Percentiles rank a stretch among this genome's conserved stretches.
Evolutionary conservation across 2,888 invertebrate genomes (phyloP).

Genomic region (Camponotus fellah): DNA sequence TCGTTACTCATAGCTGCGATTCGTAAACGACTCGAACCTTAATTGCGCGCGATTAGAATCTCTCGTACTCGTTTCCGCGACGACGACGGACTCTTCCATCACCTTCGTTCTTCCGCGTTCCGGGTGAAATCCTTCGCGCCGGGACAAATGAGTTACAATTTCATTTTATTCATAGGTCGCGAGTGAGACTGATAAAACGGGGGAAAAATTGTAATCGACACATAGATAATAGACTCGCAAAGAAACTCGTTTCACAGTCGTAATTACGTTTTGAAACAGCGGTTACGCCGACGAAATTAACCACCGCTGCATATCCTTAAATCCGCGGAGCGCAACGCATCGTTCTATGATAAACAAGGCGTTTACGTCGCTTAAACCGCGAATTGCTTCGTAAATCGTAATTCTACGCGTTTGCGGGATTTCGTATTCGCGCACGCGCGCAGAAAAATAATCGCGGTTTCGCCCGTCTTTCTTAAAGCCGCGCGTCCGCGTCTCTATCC

Average conservation of each 20-base stretch:
- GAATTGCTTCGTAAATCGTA: slow-evolving; percentile 55
- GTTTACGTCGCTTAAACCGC: slow-evolving; percentile 45
- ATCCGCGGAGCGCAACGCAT: slow-evolving; percentile 51
- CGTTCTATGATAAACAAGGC: slow-evolving; percentile 48
- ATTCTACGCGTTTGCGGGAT: slow-evolving; percentile 67
- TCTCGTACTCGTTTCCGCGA: slow-evolving; percentile 42
- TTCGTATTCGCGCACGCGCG: slow-evolving; percentile 64
- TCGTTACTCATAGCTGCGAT: slow-evolving; percentile 53
- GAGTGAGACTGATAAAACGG: slow-evolving; percentile 15
- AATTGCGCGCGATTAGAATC: slow-evolving; percentile 54
- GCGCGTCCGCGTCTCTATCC: slow-evolving; percentile 78
- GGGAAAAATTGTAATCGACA: slow-evolving; percentile 28
- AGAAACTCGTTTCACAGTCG: not conserved
- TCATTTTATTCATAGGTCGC: not conserved
- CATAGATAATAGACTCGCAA: not conserved
- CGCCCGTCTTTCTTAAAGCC: slow-evolving; percentile 34
- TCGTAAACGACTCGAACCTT: slow-evolving; percentile 47
- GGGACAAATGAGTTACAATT: slow-evolving; percentile 11
- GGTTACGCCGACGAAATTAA: not conserved
- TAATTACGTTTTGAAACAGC: slow-evolving; percentile 31
- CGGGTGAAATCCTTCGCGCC: not conserved
- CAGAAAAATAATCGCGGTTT: slow-evolving; percentile 66
- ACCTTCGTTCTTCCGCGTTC: slow-evolving; percentile 43
- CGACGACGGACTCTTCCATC: slow-evolving; percentile 28
- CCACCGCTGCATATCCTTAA: slow-evolving; percentile 9